phyloP scores from a whole-genome alignment of 2,113 vertebrate species.

The Tautogolabrus adspersus region DNA sequence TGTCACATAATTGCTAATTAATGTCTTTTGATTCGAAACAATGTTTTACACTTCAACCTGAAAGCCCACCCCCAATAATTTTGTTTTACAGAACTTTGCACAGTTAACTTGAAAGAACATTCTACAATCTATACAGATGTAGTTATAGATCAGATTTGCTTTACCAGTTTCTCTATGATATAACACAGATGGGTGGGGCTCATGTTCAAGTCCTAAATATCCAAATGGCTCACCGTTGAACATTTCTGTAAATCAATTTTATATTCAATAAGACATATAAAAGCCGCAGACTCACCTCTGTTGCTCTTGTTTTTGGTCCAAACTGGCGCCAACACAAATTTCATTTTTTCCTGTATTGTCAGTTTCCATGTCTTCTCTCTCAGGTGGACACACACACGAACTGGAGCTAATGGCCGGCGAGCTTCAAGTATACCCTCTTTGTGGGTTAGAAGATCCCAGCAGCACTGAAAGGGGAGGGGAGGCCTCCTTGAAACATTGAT shows the following conservation, averaged over 20 bases:
- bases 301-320: conserved; percentile 48
- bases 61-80: too few species aligned
- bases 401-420: conserved; percentile 38
- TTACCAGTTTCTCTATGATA: neutral
- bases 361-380: conserved; percentile 68
- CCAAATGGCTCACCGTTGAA: neutral
- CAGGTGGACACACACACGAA: conserved; percentile 31
- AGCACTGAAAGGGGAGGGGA: conserved; percentile 39
- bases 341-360: conserved; percentile 30
- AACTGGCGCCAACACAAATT: conserved; percentile 28
- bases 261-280: conserved; percentile 10
- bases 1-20: neutral
- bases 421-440: conserved; percentile 25
- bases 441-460: conserved; percentile 37
- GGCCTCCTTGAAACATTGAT: conserved; percentile 71
- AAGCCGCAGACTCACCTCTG: conserved; percentile 65
- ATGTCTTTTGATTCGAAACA: too few species aligned
- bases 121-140: neutral
- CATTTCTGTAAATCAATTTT: neutral
- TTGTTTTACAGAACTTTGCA: too few species aligned
- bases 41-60: too few species aligned
- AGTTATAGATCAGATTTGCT: neutral
- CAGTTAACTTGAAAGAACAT: neutral
- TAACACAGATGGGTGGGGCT: neutral
- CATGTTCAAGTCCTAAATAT: neutral